Evolutionary conservation across 2,888 invertebrate species (phyloP).

Genomic region (Apodemia duryi): DNA sequence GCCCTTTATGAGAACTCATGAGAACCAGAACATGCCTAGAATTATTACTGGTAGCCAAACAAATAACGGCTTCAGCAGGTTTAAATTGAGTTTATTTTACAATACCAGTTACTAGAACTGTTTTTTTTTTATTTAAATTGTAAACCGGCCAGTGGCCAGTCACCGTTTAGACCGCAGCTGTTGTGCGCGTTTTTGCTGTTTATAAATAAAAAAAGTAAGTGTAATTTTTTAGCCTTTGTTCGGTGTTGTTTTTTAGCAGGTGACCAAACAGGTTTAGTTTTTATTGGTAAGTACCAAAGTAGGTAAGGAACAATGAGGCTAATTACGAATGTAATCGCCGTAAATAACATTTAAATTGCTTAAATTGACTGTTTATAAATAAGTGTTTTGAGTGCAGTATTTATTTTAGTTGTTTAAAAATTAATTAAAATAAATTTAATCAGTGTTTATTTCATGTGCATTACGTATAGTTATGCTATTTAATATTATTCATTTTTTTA

Average conservation of each 20-base stretch:
- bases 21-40: background rate
- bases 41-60: background rate
- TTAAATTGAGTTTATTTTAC: background rate
- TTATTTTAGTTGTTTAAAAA: no score
- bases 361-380: background rate
- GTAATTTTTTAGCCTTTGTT: slow-evolving; percentile 17
- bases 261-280: slow-evolving; percentile 17
- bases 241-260: slow-evolving; percentile 13
- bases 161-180: slow-evolving; percentile 22
- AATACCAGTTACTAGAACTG: background rate
- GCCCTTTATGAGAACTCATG: slow-evolving; percentile 3
- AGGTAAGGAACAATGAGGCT: slow-evolving; percentile 1
- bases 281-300: slow-evolving; percentile 1
- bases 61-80: background rate
- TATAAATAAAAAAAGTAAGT: slow-evolving; percentile 16
- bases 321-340: background rate
- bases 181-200: slow-evolving; percentile 18
- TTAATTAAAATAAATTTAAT: no score
- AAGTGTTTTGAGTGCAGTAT: no score
- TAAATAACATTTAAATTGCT: background rate
- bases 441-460: background rate
- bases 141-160: slow-evolving; percentile 22
- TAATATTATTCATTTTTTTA: background rate
- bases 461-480: background rate
- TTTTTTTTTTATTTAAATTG: slow-evolving; percentile 14